These are phyloP conservation scores for Leistus spinibarbis DNA, from an alignment of 2,888 invertebrate species.

Conservation along the genomic window DNA sequence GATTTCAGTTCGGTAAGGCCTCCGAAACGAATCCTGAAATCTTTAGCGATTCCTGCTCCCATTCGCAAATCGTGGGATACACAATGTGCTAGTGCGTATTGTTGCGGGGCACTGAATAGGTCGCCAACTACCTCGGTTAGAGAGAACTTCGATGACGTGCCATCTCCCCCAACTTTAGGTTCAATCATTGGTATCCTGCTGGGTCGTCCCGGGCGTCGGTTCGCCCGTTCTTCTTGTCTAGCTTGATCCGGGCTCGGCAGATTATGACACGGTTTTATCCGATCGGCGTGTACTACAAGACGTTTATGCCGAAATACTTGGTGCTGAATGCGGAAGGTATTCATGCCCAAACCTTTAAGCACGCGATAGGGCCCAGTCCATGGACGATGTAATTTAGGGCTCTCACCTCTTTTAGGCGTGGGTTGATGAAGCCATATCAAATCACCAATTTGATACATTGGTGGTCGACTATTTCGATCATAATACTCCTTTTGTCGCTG, in stretches of 20 bases:
- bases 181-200: neutral
- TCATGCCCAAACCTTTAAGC: neutral
- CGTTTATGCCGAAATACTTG: neutral
- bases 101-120: slow-evolving; percentile 55
- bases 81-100: slow-evolving; percentile 58
- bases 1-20: slow-evolving; percentile 44
- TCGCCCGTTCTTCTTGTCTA: neutral
- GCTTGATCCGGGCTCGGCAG: neutral
- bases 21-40: slow-evolving; percentile 46
- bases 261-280: slow-evolving; percentile 2
- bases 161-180: no score
- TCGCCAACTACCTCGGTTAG: slow-evolving; percentile 44
- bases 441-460: no score
- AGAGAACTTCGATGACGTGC: neutral
- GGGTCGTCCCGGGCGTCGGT: neutral
- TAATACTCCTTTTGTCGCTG: no score
- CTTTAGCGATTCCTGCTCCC: slow-evolving; percentile 58
- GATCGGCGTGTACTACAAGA: neutral
- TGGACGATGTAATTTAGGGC: neutral
- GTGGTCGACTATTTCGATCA: no score
- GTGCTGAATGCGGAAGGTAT: slow-evolving; percentile 7
- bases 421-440: no score
- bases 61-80: slow-evolving; percentile 58
- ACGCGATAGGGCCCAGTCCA: slow-evolving; percentile 11
- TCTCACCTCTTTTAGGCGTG: no score